phyloP scores from a whole-genome alignment of 2,113 vertebrate genomes.

The Campylorhamphus procurvoides region DNA sequence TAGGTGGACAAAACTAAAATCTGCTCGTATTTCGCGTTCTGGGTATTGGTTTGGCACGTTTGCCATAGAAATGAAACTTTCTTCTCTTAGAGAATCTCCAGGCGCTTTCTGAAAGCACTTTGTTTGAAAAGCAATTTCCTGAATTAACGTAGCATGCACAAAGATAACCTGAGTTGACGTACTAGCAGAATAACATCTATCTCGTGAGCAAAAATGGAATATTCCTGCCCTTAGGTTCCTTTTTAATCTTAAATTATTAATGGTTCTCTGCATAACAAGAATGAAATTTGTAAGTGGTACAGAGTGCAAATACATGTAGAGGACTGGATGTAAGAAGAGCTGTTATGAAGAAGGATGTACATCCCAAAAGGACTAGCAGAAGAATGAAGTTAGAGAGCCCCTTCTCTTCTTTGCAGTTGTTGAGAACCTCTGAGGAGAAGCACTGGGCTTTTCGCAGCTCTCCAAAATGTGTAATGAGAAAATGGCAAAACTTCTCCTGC shows the following conservation, averaged over 20 bases:
- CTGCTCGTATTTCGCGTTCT: fast-evolving
- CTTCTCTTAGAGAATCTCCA: not conserved
- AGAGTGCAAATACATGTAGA: not conserved
- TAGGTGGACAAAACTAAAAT: not conserved
- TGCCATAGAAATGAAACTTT: not conserved
- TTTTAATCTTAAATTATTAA: constrained; percentile 52
- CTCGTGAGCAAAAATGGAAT: constrained; percentile 18
- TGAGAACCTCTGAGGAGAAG: not conserved
- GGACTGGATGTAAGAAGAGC: not conserved
- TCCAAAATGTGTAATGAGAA: not conserved
- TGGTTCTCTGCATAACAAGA: constrained; percentile 2
- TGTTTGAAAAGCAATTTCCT: constrained; percentile 30
- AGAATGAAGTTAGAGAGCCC: not conserved
- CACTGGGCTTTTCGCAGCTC: not conserved
- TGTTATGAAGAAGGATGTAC: not conserved
- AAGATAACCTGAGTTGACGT: constrained; percentile 31
- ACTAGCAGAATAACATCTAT: not conserved
- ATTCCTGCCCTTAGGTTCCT: constrained; percentile 19
- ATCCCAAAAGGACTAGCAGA: not conserved
- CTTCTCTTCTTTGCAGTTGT: not conserved
- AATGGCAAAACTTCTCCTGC: not conserved
- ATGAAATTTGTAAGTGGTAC: not conserved
- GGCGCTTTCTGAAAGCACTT: not conserved
- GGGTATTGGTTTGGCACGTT: not conserved
- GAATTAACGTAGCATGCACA: constrained; percentile 39